Evolutionary conservation across 2,113 vertebrate genomes (phyloP).

Genomic region (Lepus europaeus): DNA sequence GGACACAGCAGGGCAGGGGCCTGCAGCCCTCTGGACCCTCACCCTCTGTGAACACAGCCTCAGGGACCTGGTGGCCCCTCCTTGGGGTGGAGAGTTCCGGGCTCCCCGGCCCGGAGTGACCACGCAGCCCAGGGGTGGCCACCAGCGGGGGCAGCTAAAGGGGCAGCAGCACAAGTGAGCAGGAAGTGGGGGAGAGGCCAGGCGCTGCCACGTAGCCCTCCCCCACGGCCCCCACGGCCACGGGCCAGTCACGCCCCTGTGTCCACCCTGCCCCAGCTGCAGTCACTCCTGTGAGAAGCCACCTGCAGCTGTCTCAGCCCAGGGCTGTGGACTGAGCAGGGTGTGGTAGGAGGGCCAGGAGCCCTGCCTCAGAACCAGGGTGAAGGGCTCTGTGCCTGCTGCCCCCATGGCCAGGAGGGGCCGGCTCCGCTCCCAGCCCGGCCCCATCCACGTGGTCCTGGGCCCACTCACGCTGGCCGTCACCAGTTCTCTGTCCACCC

Average conservation of each 20-base stretch:
- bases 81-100: not conserved
- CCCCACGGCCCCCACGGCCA: too few relatives aligned
- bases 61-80: too few relatives aligned
- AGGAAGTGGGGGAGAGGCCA: not conserved
- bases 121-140: fast-evolving
- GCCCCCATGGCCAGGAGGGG: not conserved
- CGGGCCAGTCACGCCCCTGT: too few relatives aligned
- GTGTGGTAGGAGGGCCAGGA: too few relatives aligned
- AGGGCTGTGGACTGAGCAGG: not conserved
- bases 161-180: too few relatives aligned
- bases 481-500: not conserved
- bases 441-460: not conserved
- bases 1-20: fast-evolving
- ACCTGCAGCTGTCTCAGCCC: not conserved
- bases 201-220: not conserved
- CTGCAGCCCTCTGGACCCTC: not conserved
- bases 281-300: too few relatives aligned
- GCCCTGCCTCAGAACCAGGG: not conserved
- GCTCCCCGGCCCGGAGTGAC: not conserved
- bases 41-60: fast-evolving
- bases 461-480: too few relatives aligned
- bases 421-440: not conserved
- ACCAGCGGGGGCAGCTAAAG: not conserved
- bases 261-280: too few relatives aligned
- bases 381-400: too few relatives aligned